Evolutionary conservation across 2,888 invertebrate species (phyloP).

Genomic region (Pristionchus fissidentatus): DNA sequence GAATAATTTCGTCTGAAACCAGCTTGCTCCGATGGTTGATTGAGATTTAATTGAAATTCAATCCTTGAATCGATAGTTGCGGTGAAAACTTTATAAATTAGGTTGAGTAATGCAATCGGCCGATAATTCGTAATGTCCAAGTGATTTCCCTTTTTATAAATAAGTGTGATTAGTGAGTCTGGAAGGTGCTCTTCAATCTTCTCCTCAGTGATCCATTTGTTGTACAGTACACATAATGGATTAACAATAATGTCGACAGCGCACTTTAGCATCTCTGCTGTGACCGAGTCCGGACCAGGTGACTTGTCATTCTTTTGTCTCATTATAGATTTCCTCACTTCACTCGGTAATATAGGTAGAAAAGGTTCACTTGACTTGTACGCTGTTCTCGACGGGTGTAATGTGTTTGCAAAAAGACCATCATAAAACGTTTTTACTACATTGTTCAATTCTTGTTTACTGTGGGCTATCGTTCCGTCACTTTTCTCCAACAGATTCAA

Average conservation of each 20-base stretch:
- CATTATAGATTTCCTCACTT: not conserved
- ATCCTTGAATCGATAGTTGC: not conserved
- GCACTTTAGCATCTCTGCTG: constrained; percentile 40
- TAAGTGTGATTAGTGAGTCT: not conserved
- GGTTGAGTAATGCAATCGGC: constrained; percentile 50
- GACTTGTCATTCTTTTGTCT: constrained; percentile 5
- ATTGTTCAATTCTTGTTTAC: not conserved
- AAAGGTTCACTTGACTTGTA: constrained; percentile 61
- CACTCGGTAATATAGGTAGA: not conserved
- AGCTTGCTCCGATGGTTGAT: constrained; percentile 40
- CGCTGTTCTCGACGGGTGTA: not conserved
- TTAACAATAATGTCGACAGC: not conserved
- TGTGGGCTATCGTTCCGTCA: not conserved
- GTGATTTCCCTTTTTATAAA: constrained; percentile 48
- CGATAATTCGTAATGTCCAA: constrained; percentile 51
- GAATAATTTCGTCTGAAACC: constrained; percentile 44
- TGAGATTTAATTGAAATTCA: not conserved
- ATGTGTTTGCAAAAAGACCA: not conserved
- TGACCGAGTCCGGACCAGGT: constrained; percentile 28
- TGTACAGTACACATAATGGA: constrained; percentile 23
- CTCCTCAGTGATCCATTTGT: not conserved
- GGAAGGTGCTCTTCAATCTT: constrained; percentile 29
- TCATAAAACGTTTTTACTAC: not conserved
- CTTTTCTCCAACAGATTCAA: not conserved
- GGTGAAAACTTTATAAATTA: constrained; percentile 47